Evolutionary conservation across 2,888 invertebrate species (phyloP).

Genomic region (Drosophila prostipennis): DNA sequence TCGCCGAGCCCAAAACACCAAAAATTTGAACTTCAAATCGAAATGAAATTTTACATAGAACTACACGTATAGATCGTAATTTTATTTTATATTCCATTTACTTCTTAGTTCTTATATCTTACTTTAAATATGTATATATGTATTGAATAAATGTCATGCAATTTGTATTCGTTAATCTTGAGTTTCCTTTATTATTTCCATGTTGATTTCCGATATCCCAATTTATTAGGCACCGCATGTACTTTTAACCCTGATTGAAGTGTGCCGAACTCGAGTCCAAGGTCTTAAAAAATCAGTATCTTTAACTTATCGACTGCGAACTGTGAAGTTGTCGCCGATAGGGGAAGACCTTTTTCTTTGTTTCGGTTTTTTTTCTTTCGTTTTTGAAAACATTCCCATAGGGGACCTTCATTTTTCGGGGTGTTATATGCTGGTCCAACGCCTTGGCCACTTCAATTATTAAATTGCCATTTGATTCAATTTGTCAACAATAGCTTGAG

Average conservation of each 20-base stretch:
- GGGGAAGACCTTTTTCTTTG: conserved; percentile 49
- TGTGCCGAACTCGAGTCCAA: conserved; percentile 48
- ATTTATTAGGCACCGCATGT: conserved; percentile 1
- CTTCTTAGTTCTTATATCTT: conserved; percentile 48
- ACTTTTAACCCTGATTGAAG: conserved; percentile 28
- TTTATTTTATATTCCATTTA: conserved; percentile 40
- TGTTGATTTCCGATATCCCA: conserved; percentile 23
- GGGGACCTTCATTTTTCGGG: conserved; percentile 50
- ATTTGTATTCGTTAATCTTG: conserved; percentile 58
- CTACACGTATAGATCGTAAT: conserved; percentile 48
- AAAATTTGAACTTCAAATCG: conserved; percentile 20
- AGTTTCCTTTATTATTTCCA: conserved; percentile 40
- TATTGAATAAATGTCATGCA: conserved; percentile 50
- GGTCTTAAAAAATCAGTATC: conserved; percentile 21
- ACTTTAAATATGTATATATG: conserved; percentile 57
- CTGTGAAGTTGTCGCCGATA: conserved; percentile 64
- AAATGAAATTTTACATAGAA: conserved; percentile 17
- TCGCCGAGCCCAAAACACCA: conserved; percentile 50
- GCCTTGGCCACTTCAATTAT: conserved; percentile 63
- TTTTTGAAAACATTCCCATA: conserved; percentile 43
- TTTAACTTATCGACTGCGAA: conserved; percentile 61
- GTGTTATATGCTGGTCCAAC: conserved; percentile 67
- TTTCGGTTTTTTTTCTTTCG: conserved; percentile 6
- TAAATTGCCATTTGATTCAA: conserved; percentile 68
- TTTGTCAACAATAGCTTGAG: conserved; percentile 67